Conservation (phyloP, 2,113 vertebrate species). For the Macroglossus sobrinus region DNA sequence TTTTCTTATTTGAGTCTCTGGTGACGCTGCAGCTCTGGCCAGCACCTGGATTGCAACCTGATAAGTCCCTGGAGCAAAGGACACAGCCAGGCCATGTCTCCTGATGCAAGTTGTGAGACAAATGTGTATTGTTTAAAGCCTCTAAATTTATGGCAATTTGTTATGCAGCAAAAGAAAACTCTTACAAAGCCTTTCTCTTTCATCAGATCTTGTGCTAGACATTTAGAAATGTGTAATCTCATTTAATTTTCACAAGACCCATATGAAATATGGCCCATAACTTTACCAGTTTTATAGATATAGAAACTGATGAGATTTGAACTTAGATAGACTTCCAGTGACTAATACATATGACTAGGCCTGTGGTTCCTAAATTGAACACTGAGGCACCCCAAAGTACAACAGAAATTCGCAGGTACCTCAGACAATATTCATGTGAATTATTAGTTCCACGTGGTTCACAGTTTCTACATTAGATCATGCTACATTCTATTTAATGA, state of each 20-base stretch:
- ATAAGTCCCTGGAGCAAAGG: background rate
- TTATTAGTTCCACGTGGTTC: background rate
- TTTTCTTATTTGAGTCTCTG: background rate
- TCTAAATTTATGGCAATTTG: background rate
- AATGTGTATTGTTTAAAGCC: background rate
- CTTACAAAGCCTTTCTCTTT: background rate
- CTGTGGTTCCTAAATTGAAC: background rate
- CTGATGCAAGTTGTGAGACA: background rate
- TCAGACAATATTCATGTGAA: background rate
- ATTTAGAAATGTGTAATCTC: background rate
- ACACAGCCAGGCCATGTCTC: background rate
- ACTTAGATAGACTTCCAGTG: background rate
- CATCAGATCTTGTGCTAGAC: background rate
- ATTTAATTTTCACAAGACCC: background rate
- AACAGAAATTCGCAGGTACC: background rate
- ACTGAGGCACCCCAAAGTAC: background rate
- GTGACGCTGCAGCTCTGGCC: background rate
- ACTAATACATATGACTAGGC: background rate
- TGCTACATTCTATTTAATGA: background rate
- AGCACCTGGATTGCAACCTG: background rate
- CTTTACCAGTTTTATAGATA: background rate
- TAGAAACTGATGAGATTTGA: background rate
- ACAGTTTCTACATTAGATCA: background rate
- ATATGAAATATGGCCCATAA: background rate
- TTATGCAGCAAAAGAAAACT: background rate